Conservation (phyloP, 2,888 invertebrate species). For the Sphaerophoria rueppellii region DNA sequence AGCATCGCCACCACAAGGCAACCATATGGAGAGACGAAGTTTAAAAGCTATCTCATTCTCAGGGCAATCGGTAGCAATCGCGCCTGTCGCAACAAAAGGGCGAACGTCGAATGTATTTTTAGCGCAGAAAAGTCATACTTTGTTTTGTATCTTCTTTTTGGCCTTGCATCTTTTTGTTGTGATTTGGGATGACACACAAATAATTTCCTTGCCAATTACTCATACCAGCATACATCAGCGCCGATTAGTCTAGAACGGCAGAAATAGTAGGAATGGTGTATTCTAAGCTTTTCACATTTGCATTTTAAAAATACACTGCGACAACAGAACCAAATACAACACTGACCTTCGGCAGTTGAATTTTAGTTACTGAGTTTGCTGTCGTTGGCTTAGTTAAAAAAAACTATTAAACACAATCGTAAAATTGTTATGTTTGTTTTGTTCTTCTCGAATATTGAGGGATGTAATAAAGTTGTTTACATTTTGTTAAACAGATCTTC, state of each 20-base stretch:
- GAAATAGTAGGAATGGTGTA: slow-evolving; percentile 11
- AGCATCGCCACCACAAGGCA: slow-evolving; percentile 60
- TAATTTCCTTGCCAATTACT: slow-evolving; percentile 72
- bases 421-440: slow-evolving; percentile 35
- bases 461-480: slow-evolving; percentile 70
- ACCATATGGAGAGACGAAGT: slow-evolving; percentile 62
- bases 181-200: slow-evolving; percentile 46
- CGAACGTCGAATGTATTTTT: slow-evolving; percentile 64
- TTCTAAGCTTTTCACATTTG: slow-evolving; percentile 36
- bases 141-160: slow-evolving; percentile 30
- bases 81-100: slow-evolving; percentile 53
- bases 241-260: slow-evolving; percentile 59
- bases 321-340: slow-evolving; percentile 22
- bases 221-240: slow-evolving; percentile 52
- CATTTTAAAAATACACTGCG: slow-evolving; percentile 11
- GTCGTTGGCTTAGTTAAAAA: slow-evolving; percentile 8
- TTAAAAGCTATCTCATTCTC: neutral
- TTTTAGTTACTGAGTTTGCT: slow-evolving; percentile 11
- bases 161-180: slow-evolving; percentile 40
- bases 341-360: slow-evolving; percentile 60
- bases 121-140: slow-evolving; percentile 52
- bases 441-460: slow-evolving; percentile 11
- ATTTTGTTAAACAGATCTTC: slow-evolving; percentile 31
- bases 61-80: slow-evolving; percentile 23
- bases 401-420: slow-evolving; percentile 46